Evolutionary conservation across 2,888 invertebrate genomes (phyloP).

Genomic region (Apeira syringaria): DNA sequence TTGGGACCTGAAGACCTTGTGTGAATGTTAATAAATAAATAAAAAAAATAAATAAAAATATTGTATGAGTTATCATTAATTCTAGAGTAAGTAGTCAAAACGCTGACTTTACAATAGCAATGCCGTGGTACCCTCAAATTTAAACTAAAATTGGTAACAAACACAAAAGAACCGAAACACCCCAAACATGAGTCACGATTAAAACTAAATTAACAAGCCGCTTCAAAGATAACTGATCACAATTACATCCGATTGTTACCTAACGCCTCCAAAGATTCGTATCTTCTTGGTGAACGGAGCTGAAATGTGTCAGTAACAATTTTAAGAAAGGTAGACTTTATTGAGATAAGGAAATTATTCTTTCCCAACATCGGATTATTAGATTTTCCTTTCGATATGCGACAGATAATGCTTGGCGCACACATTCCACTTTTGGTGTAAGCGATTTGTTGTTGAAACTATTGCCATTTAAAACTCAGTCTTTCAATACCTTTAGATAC

Average conservation of each 20-base stretch:
- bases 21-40: too few relatives aligned
- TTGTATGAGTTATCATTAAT: too few relatives aligned
- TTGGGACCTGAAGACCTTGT: too few relatives aligned
- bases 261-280: constrained; percentile 14
- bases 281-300: constrained; percentile 10
- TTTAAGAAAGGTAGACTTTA: constrained; percentile 36
- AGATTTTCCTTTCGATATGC: constrained; percentile 44
- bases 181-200: neutral
- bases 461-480: too few relatives aligned
- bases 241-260: constrained; percentile 11
- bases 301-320: constrained; percentile 27
- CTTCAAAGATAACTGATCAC: constrained; percentile 1
- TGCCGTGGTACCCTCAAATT: neutral
- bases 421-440: neutral
- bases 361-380: constrained; percentile 43
- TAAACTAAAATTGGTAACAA: neutral
- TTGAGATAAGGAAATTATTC: constrained; percentile 43
- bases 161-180: too few relatives aligned
- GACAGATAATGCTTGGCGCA: constrained; percentile 20
- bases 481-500: too few relatives aligned
- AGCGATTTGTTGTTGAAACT: too few relatives aligned
- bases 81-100: too few relatives aligned
- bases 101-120: too few relatives aligned
- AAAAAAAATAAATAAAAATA: too few relatives aligned
- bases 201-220: neutral